Percentiles rank a stretch among this genome's conserved stretches.
phyloP scores from a whole-genome alignment of 2,113 vertebrate species.

The Suricata suricatta region DNA sequence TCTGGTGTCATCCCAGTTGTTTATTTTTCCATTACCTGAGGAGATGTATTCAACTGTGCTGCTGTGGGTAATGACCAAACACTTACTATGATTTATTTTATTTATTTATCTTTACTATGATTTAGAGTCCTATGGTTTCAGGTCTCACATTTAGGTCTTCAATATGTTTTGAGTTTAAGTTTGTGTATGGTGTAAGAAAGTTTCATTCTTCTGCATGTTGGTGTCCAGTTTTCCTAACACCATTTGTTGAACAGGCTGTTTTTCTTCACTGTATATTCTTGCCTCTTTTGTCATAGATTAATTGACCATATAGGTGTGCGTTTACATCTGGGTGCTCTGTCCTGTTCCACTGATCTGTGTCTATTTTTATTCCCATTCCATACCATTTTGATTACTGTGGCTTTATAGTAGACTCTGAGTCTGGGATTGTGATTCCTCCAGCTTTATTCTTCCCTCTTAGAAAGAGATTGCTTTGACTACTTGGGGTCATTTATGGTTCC shows the following conservation, averaged over 20 bases:
- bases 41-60: not conserved
- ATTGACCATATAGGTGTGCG: not conserved
- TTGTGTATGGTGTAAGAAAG: not conserved
- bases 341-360: not conserved
- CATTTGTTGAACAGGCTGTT: not conserved
- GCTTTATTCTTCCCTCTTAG: not conserved
- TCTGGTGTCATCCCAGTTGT: not conserved
- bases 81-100: not conserved
- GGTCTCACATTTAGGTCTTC: not conserved
- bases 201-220: not conserved
- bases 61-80: not conserved
- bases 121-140: not conserved
- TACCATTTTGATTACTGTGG: not conserved
- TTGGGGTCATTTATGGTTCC: not conserved
- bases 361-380: not conserved
- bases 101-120: not conserved
- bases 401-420: not conserved
- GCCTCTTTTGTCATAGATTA: not conserved
- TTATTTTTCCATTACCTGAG: not conserved
- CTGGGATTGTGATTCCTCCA: not conserved
- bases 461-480: not conserved
- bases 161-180: not conserved
- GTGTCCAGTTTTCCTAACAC: not conserved
- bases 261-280: not conserved
- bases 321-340: not conserved